Base-by-base conservation (phyloP, 2,113 vertebrate genomes). In the Varanus salvator region DNA sequence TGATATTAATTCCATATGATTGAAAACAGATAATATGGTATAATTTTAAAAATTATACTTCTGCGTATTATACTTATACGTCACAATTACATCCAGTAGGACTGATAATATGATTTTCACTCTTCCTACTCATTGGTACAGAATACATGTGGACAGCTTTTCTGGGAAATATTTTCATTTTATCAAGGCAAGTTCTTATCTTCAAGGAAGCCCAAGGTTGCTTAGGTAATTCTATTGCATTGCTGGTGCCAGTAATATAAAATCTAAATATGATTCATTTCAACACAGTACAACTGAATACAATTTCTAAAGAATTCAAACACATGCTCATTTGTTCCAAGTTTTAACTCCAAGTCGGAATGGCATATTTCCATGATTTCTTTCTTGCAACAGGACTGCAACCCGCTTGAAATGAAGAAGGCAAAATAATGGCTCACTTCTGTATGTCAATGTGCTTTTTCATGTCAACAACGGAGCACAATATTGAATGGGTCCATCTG, bases 11-110 rank as follows among this genome's bases (percentile, higher is more conserved):
- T 93, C 72, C 84, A 4, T 90, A 74, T 74, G 80, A 95, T 88
- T 29, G 90, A 94, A 92, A 91, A 0, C 86, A 50, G 27, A 6
- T 86, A 92, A 93, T 91, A 87, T 92, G 94, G 78, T 93, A 84
- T 92, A 80, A 89, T 76, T 89, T 89, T 85, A 4, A 87, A 90
- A 85, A 91, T 90, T 85, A 9, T 50, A 31, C 93, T 94, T 92
- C 64, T 52, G 8, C 64, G 89, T 27, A 2, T 19, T 88, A 87
- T 72, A 25, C 11, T 6, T 48, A 27, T 75, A 82, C 0, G 87
- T 86, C n/a, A 8, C 77, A 64, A 91, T 91, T 44, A 83, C 87
- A 91, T 90, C 89, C 85, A 92, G 52, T 0, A 89, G 25, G 25
- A 80, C 52, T 75, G 6, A 3, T 15, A 74, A 31, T 64, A 0